Percentiles rank a stretch among this genome's conserved stretches.
Conservation (phyloP, 2,797 vertebrate genomes). For the Scolopax bukidnonensis region DNA sequence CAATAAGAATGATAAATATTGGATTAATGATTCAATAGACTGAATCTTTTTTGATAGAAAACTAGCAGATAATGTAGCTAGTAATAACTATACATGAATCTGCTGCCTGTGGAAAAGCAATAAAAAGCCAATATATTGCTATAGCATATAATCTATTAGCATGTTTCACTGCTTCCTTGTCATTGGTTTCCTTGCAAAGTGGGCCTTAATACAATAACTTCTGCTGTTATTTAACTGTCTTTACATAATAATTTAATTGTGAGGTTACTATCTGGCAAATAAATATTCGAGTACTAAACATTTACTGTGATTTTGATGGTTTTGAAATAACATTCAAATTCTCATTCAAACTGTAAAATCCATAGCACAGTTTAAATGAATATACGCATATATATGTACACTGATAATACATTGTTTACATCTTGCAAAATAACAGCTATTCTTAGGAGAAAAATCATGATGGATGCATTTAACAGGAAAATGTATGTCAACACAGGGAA, state of each 20-base stretch:
- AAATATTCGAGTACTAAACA: conserved; percentile 30
- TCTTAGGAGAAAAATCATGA: neutral
- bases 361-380: neutral
- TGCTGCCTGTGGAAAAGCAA: conserved; percentile 67
- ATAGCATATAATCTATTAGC: conserved; percentile 74
- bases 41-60: conserved; percentile 76
- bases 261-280: conserved; percentile 15
- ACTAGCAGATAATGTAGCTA: conserved; percentile 73
- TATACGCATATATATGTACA: neutral
- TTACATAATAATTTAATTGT: conserved; percentile 56
- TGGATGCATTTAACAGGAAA: neutral
- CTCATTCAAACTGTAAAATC: neutral
- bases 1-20: conserved; percentile 79
- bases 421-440: neutral
- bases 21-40: conserved; percentile 79
- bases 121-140: conserved; percentile 72
- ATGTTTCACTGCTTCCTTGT: conserved; percentile 54
- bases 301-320: neutral
- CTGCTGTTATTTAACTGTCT: conserved; percentile 49
- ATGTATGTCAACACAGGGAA: conserved; percentile 3
- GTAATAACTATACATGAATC: conserved; percentile 77
- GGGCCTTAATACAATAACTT: conserved; percentile 68
- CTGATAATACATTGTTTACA: neutral
- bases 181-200: conserved; percentile 58
- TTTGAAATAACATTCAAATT: neutral